A percentile compares a stretch with the other conserved stretches of the same genome.
Evolutionary conservation across 2,113 vertebrate species (phyloP).

Genomic region (Numida meleagris): DNA sequence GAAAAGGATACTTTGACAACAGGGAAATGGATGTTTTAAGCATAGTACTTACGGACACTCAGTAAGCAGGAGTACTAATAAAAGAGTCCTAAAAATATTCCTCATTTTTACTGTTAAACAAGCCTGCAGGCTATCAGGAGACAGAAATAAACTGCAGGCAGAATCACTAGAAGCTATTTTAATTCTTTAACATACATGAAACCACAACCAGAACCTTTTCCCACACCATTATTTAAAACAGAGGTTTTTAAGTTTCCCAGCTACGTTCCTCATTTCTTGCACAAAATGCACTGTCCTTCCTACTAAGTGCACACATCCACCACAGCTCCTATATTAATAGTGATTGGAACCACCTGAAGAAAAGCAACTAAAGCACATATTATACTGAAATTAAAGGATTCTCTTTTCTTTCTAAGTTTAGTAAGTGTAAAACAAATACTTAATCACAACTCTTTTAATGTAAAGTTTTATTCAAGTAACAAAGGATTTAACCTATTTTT

Average conservation of each 20-base stretch:
- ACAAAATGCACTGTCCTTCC: not conserved
- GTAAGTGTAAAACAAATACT: not conserved
- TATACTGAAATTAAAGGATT: not conserved
- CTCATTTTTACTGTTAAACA: not conserved
- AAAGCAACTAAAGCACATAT: not conserved
- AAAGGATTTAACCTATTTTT: not conserved
- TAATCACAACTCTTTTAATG: not conserved
- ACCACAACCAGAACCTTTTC: not conserved
- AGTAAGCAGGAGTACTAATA: not conserved
- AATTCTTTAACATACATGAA: not conserved
- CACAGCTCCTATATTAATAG: not conserved
- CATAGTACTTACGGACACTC: not conserved
- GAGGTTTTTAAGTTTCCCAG: not conserved
- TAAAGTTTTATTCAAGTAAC: not conserved
- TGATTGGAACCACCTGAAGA: not conserved
- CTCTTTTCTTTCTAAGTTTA: not conserved
- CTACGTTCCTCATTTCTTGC: not conserved
- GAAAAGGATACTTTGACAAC: not conserved
- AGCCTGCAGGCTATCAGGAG: not conserved
- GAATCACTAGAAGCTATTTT: not conserved
- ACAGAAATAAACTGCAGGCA: conserved; percentile 4
- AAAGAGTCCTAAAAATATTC: not conserved
- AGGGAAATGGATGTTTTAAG: not conserved
- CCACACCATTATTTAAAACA: not conserved
- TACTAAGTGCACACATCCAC: not conserved